Conservation (phyloP, 2,113 vertebrate genomes). For the Clarias magur region DNA sequence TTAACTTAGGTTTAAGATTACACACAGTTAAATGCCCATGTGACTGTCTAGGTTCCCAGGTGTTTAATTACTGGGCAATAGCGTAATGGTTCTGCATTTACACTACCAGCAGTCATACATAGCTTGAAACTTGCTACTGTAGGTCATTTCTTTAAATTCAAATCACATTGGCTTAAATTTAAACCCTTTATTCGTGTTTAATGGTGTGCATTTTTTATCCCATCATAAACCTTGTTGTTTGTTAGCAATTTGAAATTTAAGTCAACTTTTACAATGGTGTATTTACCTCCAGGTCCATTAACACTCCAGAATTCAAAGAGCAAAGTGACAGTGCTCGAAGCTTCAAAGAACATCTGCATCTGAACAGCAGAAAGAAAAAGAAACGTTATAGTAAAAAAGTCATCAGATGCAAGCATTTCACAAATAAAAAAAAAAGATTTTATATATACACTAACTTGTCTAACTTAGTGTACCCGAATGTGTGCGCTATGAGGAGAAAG, state of each 20-base stretch:
- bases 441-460: no score
- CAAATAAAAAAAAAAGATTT: no score
- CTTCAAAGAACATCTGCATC: conserved; percentile 88
- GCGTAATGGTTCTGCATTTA: background rate
- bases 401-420: background rate
- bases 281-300: conserved; percentile 80
- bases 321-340: conserved; percentile 80
- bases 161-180: background rate
- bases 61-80: background rate
- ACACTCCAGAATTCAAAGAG: conserved; percentile 93
- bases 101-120: background rate
- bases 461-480: background rate
- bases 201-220: background rate
- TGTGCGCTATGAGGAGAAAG: background rate
- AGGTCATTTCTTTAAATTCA: background rate
- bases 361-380: background rate
- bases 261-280: background rate
- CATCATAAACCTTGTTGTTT: background rate
- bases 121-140: background rate
- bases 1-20: background rate
- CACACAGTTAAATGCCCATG: background rate
- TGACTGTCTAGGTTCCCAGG: background rate
- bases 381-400: background rate
- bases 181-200: background rate
- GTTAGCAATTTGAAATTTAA: background rate